Conservation (phyloP, 2,797 vertebrate genomes). For the Pipistrellus kuhlii region DNA sequence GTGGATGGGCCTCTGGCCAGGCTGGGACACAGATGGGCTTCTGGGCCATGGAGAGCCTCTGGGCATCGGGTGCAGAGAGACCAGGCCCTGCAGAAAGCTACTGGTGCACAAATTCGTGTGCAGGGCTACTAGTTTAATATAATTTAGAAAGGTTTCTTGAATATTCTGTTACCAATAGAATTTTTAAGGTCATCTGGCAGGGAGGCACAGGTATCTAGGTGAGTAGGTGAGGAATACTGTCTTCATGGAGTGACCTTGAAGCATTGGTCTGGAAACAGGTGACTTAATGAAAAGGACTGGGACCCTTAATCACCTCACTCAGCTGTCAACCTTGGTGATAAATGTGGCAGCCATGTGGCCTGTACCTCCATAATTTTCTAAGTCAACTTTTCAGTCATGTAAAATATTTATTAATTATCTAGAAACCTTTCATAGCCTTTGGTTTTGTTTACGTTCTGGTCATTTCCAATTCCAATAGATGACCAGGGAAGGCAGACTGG, state of each 20-base stretch:
- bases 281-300: not conserved
- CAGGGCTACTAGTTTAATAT: not conserved
- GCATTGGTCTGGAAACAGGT: not conserved
- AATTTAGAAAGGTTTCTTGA: not conserved
- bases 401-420: not conserved
- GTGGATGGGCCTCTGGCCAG: no score
- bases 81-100: no score
- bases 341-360: not conserved
- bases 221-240: not conserved
- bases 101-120: no score
- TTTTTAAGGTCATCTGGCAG: not conserved
- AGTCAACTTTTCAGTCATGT: not conserved
- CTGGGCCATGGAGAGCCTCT: no score
- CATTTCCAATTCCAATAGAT: not conserved
- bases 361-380: constrained; percentile 1
- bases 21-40: no score
- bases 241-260: not conserved
- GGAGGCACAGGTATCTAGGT: not conserved
- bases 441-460: not conserved
- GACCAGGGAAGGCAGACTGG: not conserved
- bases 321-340: not conserved
- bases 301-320: not conserved
- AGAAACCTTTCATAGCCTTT: not conserved
- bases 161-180: not conserved
- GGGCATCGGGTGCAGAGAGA: no score